Conservation (phyloP, 2,113 vertebrate genomes). For the Oenanthe melanoleuca region DNA sequence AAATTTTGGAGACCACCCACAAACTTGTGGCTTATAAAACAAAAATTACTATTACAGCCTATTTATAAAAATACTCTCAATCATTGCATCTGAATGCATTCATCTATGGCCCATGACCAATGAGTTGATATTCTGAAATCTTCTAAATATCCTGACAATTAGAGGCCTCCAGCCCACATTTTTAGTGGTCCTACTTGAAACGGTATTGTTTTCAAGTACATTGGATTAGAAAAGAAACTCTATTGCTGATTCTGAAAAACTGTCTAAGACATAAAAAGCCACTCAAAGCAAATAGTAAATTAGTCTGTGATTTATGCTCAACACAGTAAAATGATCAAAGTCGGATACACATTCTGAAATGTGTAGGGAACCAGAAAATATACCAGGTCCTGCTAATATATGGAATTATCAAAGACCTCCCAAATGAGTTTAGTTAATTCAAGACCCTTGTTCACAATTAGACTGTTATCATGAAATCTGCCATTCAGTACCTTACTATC, state of each 20-base stretch:
- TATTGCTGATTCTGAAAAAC: constrained; percentile 26
- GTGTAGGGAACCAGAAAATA: constrained; percentile 41
- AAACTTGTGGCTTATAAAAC: background rate
- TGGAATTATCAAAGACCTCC: constrained; percentile 69
- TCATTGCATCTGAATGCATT: background rate
- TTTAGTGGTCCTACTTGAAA: background rate
- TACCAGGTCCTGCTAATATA: constrained; percentile 44
- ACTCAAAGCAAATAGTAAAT: constrained; percentile 66
- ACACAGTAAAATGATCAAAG: constrained; percentile 65
- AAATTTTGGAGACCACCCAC: background rate
- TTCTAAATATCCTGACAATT: background rate
- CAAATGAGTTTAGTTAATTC: constrained; percentile 64
- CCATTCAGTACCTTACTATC: constrained; percentile 26
- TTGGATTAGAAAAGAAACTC: constrained; percentile 2
- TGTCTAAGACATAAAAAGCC: constrained; percentile 28
- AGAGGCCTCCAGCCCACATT: background rate
- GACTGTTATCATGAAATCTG: constrained; percentile 49
- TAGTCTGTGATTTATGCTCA: constrained; percentile 62
- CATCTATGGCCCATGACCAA: background rate
- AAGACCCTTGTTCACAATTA: constrained; percentile 64
- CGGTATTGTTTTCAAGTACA: background rate
- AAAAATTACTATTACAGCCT: background rate
- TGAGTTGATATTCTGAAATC: background rate
- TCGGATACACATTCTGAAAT: constrained; percentile 42
- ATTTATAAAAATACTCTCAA: background rate